These are phyloP conservation scores for Pipistrellus kuhlii DNA, from an alignment of 2,797 vertebrate genomes.

Conservation along the genomic window DNA sequence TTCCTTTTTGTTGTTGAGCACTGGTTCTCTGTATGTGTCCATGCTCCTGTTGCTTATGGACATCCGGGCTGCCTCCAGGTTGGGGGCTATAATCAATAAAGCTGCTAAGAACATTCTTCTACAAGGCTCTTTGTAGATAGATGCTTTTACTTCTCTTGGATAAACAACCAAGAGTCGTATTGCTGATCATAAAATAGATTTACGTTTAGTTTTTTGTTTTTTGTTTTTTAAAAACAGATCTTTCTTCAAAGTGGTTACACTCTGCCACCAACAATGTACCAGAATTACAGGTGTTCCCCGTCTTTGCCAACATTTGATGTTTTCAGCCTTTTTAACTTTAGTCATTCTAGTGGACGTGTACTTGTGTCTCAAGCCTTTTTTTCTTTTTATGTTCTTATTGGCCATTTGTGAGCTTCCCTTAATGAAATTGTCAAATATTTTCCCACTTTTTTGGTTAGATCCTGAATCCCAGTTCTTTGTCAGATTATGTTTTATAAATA, in stretches of 20 bases:
- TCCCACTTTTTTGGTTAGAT: not conserved
- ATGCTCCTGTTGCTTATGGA: not conserved
- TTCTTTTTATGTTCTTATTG: not conserved
- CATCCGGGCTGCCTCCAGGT: not conserved
- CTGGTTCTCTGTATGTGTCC: not conserved
- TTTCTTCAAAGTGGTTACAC: not conserved
- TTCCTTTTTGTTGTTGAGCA: not conserved
- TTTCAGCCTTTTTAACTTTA: not conserved
- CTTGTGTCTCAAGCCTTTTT: not conserved
- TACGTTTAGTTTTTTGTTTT: conserved; percentile 9
- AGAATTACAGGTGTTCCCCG: not conserved
- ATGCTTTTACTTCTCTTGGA: conserved; percentile 10
- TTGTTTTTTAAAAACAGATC: not conserved
- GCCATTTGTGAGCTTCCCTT: conserved; percentile 23
- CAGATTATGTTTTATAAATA: not conserved
- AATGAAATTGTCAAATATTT: not conserved
- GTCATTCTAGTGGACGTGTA: not conserved
- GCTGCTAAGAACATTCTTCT: not conserved
- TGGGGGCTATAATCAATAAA: not conserved
- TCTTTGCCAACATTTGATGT: not conserved
- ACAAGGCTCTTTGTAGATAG: not conserved
- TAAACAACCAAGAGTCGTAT: not conserved
- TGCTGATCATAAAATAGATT: not conserved
- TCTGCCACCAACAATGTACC: not conserved
- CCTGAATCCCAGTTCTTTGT: not conserved